Conservation (phyloP, 2,113 vertebrate genomes). For the Pampusana beccarii region DNA sequence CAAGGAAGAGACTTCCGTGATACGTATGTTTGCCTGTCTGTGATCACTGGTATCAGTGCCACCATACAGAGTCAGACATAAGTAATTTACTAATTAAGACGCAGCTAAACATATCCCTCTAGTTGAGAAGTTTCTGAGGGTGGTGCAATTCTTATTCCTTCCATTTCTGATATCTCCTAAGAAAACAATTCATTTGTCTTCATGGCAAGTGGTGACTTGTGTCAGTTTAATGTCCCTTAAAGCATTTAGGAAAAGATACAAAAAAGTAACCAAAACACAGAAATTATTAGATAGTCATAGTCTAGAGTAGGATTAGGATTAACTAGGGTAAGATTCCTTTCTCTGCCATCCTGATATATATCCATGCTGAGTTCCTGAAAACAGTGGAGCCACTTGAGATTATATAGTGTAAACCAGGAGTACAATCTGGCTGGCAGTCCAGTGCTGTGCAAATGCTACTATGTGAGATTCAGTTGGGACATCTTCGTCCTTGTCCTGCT, state of each 20-base stretch:
- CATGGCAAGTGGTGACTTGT: neutral
- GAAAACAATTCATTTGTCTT: neutral
- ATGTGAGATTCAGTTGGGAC: accelerated
- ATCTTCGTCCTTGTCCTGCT: neutral
- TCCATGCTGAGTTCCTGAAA: neutral
- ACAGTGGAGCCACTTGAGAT: neutral
- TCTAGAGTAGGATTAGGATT: neutral
- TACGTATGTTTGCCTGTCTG: neutral
- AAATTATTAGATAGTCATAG: neutral
- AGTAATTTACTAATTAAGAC: neutral
- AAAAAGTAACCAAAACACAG: neutral
- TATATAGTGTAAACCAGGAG: neutral
- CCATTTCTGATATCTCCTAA: neutral
- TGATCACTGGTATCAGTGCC: neutral
- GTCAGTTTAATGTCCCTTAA: neutral
- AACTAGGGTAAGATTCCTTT: neutral
- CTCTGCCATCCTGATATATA: neutral
- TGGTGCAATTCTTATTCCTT: neutral
- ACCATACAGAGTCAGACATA: neutral
- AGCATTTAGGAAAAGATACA: neutral
- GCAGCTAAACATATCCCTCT: neutral
- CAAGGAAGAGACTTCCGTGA: neutral
- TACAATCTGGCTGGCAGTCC: neutral
- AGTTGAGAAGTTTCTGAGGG: neutral
- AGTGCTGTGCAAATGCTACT: neutral